Evolutionary conservation across 1,140 invertebrate species (phyloP).

Genomic region (Drosophila subobscura): DNA sequence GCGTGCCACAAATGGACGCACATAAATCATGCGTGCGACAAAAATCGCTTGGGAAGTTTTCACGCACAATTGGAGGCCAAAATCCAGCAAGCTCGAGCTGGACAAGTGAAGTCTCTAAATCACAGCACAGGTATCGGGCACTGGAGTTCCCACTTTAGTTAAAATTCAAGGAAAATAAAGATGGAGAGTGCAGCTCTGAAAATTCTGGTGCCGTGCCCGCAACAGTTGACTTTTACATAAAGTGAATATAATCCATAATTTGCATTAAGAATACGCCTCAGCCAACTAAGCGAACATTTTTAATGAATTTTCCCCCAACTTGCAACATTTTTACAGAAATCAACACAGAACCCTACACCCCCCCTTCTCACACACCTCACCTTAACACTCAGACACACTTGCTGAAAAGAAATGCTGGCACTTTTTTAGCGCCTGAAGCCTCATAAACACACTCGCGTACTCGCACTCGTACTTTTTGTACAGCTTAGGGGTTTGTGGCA

Average conservation of each 20-base stretch:
- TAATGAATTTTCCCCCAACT: constrained; percentile 54
- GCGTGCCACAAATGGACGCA: constrained; percentile 54
- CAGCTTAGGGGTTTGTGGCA: constrained; percentile 21
- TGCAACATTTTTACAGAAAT: constrained; percentile 14
- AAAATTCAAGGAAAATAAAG: no score
- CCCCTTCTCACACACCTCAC: not conserved
- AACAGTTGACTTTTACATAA: not conserved
- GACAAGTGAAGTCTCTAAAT: not conserved
- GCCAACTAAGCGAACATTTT: constrained; percentile 62
- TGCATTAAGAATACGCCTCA: constrained; percentile 13
- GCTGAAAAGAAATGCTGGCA: constrained; percentile 16
- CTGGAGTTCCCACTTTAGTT: no score
- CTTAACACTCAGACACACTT: not conserved
- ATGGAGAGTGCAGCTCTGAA: no score
- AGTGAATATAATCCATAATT: not conserved
- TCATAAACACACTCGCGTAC: constrained; percentile 22
- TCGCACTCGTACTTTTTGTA: constrained; percentile 28
- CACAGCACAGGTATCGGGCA: no score
- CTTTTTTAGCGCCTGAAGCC: constrained; percentile 22
- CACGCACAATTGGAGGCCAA: constrained; percentile 59
- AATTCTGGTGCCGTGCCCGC: no score
- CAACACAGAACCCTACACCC: not conserved
- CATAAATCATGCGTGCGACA: constrained; percentile 67
- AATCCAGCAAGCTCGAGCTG: constrained; percentile 11
- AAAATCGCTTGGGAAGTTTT: constrained; percentile 55